Evolutionary conservation across 2,888 invertebrate species (phyloP), one percentile per base, ranked within the genome.

Genomic region (Philereme transversata): DNA sequence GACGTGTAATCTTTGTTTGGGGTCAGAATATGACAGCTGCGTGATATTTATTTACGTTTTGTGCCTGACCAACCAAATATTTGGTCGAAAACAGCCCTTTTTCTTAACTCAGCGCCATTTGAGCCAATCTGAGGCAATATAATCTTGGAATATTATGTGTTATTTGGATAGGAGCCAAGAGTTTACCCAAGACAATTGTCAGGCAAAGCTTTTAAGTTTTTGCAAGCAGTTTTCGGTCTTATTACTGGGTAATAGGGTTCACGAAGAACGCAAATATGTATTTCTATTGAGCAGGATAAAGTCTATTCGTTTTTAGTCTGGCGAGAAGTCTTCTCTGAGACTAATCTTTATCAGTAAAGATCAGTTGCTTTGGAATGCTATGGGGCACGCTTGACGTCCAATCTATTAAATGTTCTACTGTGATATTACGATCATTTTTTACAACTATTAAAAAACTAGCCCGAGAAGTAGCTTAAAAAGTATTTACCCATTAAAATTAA

Each of bases 141-240:
- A 59, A 63, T 63, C 63, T 60, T 53, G 52, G 35, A 59, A 59
- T 63, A 59, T 59, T 56, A 63, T 50, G 59, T 57, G 63, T 60
- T 59, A 57, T 56, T 59, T 63, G 63, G 63, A 52, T n/a, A 49
- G 43, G 33, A 9, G 56, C 59, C 63, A 59, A 48, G 40, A 49
- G 48, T 51, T 52, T 35, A 7, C 48, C 55, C 55, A n/a, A 33
- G 55, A 62, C 51, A 61, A 45, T 49, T 33, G 34, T 36, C 43
- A 10, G 43, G 51, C n/a, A 11, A 50, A 43, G 57, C 44, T 34
- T 34, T 11, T 43, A 11, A 54, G 40, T 8, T 40, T 51, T 44
- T 48, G 34, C 52, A 56, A 63, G 38, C 56, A 56, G 49, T 59
- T 59, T 58, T 48, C 41, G 51, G 10, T 49, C 59, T 56, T 62